Percentiles rank a stretch among this genome's conserved stretches.
These are phyloP conservation scores for Syndactyla subalaris DNA, from an alignment of 2,797 vertebrate genomes.

Conservation along the genomic window DNA sequence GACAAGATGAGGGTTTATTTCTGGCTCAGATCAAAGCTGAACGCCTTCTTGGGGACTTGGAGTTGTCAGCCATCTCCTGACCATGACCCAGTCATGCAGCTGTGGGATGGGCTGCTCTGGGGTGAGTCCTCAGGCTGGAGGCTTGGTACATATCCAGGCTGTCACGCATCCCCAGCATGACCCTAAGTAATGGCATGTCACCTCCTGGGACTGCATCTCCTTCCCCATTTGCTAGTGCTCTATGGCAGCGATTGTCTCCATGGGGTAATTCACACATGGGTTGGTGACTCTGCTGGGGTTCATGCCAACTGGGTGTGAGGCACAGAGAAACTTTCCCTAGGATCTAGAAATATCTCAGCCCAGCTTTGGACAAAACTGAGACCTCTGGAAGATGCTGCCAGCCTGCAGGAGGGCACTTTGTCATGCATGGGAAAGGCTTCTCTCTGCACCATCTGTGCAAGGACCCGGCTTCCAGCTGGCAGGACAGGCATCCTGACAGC, in stretches of 20 bases:
- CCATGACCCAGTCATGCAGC: rapidly evolving
- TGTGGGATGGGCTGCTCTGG: neutral
- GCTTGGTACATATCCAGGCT: neutral
- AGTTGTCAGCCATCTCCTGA: neutral
- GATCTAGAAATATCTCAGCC: neutral
- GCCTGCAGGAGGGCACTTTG: neutral
- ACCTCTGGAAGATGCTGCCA: neutral
- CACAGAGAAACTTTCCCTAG: neutral
- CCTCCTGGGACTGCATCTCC: neutral
- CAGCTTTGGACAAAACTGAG: neutral
- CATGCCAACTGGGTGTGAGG: rapidly evolving
- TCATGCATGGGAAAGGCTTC: neutral
- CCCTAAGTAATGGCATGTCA: neutral
- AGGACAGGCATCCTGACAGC: neutral
- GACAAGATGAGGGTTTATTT: neutral
- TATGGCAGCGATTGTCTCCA: rapidly evolving
- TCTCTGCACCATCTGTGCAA: neutral
- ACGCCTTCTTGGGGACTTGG: neutral
- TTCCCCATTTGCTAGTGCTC: neutral
- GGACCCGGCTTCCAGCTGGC: neutral
- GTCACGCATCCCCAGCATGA: neutral
- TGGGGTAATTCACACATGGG: rapidly evolving
- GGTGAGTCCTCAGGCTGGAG: neutral
- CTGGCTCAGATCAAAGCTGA: conserved; percentile 32
- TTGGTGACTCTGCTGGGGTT: neutral